phyloP scores from a whole-genome alignment of 2,113 vertebrate species.

The Cyphomyrus plagiostoma region DNA sequence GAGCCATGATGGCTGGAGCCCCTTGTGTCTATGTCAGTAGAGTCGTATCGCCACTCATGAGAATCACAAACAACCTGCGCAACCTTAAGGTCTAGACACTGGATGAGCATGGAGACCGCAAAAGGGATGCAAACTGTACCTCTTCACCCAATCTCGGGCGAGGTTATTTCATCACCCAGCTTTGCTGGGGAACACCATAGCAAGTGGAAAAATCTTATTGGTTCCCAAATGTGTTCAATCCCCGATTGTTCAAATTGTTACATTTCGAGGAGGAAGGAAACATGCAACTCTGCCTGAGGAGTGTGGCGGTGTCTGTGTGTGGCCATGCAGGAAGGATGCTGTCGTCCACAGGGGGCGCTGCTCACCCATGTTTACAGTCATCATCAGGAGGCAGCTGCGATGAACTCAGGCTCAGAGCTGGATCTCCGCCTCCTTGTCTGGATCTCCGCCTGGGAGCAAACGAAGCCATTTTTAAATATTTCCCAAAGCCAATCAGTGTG shows the following conservation, averaged over 20 bases:
- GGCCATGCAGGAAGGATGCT: neutral
- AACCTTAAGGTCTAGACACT: neutral
- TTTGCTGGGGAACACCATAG: neutral
- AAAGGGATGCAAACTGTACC: neutral
- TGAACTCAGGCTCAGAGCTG: constrained; percentile 52
- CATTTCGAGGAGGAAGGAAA: neutral
- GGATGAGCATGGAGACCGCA: neutral
- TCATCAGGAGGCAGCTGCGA: constrained; percentile 63
- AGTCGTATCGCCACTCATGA: neutral
- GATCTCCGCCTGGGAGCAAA: constrained; percentile 44
- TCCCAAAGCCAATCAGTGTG: neutral
- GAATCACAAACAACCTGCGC: neutral
- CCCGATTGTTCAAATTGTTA: neutral
- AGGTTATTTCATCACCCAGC: neutral
- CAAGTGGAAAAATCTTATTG: neutral
- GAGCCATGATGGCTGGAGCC: neutral
- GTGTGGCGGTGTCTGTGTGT: neutral
- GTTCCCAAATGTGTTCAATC: neutral
- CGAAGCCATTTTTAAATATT: neutral
- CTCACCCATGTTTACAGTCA: constrained; percentile 75
- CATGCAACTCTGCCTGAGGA: neutral
- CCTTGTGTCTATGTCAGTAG: neutral
- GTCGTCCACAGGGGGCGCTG: neutral
- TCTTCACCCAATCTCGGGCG: neutral
- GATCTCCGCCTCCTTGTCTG: constrained; percentile 43